phyloP scores from a whole-genome alignment of 2,113 vertebrate species.

The Cervus canadensis region DNA sequence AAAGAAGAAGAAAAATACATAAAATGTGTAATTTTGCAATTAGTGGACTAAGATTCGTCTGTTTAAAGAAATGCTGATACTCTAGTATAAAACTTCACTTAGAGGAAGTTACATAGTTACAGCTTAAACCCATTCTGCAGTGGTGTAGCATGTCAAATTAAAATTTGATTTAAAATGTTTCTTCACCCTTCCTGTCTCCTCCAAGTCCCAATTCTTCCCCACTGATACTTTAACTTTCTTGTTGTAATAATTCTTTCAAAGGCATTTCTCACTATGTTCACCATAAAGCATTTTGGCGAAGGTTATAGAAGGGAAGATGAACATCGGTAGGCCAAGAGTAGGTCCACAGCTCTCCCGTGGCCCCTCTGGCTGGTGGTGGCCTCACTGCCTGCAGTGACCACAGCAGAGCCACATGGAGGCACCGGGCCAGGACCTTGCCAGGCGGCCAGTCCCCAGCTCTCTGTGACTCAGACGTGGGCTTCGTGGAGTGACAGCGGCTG shows the following conservation, averaged over 20 bases:
- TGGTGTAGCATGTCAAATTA: conserved; percentile 44
- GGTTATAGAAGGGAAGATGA: not conserved
- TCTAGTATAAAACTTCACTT: conserved; percentile 30
- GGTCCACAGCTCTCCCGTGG: not conserved
- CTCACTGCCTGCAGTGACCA: not conserved
- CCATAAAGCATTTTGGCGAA: conserved; percentile 29
- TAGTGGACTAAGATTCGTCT: conserved; percentile 25
- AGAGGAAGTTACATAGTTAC: conserved; percentile 10
- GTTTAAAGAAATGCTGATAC: conserved; percentile 41
- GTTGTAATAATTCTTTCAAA: conserved; percentile 7
- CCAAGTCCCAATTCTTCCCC: not conserved
- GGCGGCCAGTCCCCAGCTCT: not conserved
- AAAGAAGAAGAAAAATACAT: not conserved
- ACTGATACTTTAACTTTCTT: not conserved
- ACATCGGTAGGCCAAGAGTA: not conserved
- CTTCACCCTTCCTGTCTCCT: not conserved
- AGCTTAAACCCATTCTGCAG: not conserved
- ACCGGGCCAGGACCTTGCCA: not conserved
- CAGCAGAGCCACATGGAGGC: not conserved
- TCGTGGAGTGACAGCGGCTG: not conserved
- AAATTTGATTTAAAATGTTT: conserved; percentile 50
- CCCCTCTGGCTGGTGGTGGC: not conserved
- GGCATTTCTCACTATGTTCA: conserved; percentile 1
- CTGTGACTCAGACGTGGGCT: not conserved
- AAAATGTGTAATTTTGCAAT: conserved; percentile 13